Percentiles rank a stretch among this genome's conserved stretches.
Evolutionary conservation across 1,140 invertebrate genomes (phyloP).

Genomic region (Lasioglossum albipes): DNA sequence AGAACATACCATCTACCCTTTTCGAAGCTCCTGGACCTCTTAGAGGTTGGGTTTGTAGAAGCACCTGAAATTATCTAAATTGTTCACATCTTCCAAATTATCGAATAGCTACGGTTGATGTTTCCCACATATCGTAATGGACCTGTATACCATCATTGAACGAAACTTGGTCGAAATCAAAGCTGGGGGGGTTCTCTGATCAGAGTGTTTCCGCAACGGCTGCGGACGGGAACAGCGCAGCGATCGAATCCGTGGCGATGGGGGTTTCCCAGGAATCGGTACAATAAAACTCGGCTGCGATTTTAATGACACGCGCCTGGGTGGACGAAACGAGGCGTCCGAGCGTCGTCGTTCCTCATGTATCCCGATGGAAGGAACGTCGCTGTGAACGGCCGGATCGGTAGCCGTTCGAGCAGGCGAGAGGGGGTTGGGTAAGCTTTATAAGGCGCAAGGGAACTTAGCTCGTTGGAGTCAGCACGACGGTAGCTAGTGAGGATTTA

Average conservation of each 20-base stretch:
- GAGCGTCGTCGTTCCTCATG: slow-evolving; percentile 1
- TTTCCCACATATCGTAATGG: no score
- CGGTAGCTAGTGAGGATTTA: slow-evolving; percentile 78
- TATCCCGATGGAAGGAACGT: slow-evolving; percentile 20
- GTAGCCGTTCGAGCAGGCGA: slow-evolving; percentile 40
- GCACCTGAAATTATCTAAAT: not conserved
- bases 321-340: not conserved
- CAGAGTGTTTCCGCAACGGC: no score
- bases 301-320: slow-evolving; percentile 22
- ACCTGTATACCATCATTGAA: no score
- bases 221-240: no score
- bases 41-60: not conserved
- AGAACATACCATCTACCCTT: slow-evolving; percentile 13
- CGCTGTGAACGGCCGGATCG: slow-evolving; percentile 24
- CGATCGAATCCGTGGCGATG: not conserved
- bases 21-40: not conserved
- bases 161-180: no score
- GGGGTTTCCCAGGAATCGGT: not conserved
- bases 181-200: no score
- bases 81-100: no score
- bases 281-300: slow-evolving; percentile 4
- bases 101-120: no score
- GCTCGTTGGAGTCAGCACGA: slow-evolving; percentile 72
- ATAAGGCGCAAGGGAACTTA: slow-evolving; percentile 71
- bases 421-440: slow-evolving; percentile 58